A percentile compares a stretch with the other conserved stretches of the same genome.
Evolutionary conservation across 2,888 invertebrate genomes (phyloP).

Genomic region (Cosmopolites sordidus): DNA sequence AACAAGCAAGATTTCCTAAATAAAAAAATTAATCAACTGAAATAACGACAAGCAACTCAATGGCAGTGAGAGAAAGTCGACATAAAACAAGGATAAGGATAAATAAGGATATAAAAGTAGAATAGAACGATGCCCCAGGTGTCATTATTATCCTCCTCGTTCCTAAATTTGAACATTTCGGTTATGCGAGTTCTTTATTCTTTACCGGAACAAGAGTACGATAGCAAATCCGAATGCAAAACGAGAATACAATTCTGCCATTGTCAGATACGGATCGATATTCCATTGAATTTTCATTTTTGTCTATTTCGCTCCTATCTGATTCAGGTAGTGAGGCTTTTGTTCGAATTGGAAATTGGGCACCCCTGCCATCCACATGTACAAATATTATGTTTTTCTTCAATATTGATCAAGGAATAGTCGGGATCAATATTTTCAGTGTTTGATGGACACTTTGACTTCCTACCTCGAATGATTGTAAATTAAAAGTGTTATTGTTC

Average conservation of each 20-base stretch:
- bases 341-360: slow-evolving; percentile 21
- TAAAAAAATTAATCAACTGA: too few species aligned
- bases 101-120: too few species aligned
- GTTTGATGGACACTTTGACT: too few species aligned
- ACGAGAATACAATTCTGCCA: slow-evolving; percentile 20
- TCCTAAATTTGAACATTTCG: slow-evolving; percentile 18
- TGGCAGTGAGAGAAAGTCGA: too few species aligned
- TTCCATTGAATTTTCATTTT: slow-evolving; percentile 25
- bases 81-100: too few species aligned
- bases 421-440: neutral
- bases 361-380: slow-evolving; percentile 1
- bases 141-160: slow-evolving; percentile 18
- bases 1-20: too few species aligned
- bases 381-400: slow-evolving; percentile 13
- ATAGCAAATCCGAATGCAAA: slow-evolving; percentile 20
- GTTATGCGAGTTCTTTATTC: slow-evolving; percentile 13
- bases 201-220: slow-evolving; percentile 19
- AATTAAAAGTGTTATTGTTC: too few species aligned
- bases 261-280: slow-evolving; percentile 27
- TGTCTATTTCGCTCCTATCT: slow-evolving; percentile 25
- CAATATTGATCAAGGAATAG: neutral
- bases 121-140: too few species aligned
- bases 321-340: slow-evolving; percentile 22
- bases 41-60: too few species aligned
- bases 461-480: too few species aligned